Evolutionary conservation across 2,888 invertebrate genomes (phyloP).

Genomic region (Macrophya alboannulata): DNA sequence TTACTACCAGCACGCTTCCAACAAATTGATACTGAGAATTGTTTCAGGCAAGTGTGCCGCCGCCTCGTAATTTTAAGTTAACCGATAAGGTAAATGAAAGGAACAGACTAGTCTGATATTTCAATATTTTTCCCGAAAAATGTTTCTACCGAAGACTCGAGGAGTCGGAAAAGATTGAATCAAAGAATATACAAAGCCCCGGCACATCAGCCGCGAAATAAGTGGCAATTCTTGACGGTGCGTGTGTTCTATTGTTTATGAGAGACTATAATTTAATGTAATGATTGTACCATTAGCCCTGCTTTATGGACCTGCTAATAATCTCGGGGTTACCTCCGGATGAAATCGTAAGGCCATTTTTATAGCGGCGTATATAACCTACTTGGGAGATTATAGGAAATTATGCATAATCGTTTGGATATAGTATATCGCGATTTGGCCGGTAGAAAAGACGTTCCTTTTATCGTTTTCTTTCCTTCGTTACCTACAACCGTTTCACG

Average conservation of each 20-base stretch:
- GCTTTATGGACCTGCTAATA: slow-evolving; percentile 47
- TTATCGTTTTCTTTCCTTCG: background rate
- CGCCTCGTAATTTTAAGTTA: slow-evolving; percentile 25
- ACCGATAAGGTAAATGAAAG: slow-evolving; percentile 36
- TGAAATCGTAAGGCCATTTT: slow-evolving; percentile 35
- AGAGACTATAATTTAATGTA: slow-evolving; percentile 40
- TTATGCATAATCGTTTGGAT: slow-evolving; percentile 42
- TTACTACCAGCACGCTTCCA: slow-evolving; percentile 34
- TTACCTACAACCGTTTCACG: background rate
- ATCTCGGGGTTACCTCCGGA: slow-evolving; percentile 27
- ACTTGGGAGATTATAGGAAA: slow-evolving; percentile 42
- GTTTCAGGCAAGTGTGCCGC: slow-evolving; percentile 29
- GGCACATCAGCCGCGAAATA: slow-evolving; percentile 14
- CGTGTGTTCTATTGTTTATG: slow-evolving; percentile 45
- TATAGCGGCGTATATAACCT: slow-evolving; percentile 39
- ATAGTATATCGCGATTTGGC: background rate
- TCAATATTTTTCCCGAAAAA: background rate
- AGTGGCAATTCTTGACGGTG: slow-evolving; percentile 20
- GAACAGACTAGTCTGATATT: slow-evolving; percentile 25
- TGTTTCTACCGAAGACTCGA: background rate
- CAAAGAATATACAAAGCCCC: background rate
- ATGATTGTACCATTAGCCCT: slow-evolving; percentile 43
- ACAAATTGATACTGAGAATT: slow-evolving; percentile 48
- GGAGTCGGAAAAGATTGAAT: background rate
- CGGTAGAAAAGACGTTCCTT: background rate